Base-by-base conservation (phyloP, 2,888 invertebrate genomes). In the Diaphora mendica region DNA sequence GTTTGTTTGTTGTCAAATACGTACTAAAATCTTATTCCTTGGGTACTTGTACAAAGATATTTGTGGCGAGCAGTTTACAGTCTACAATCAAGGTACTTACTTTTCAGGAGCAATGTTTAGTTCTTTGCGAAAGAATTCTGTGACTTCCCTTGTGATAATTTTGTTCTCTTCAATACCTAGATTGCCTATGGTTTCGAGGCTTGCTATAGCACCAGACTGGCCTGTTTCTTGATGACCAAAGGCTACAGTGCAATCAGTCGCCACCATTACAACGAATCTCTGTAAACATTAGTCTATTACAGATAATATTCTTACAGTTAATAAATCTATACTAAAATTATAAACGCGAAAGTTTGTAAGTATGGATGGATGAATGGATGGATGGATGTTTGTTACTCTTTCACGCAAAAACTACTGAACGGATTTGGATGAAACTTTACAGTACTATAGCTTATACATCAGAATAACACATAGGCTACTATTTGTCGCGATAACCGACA, bases 171-270 rank as follows among this genome's bases (percentile, higher is more conserved):
- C 75, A 0, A 84, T 64, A 0, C 89, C 90, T 0, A 92, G 79
- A 64, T 91, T 59, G 0, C 92, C 92, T 4, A 92, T 91, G 17
- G 91, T 90, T 73, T 91, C 92, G 48, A 92, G 72, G 5, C 87
- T 86, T 0, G 90, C 91, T 1, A 90, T 84, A 0, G 89, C 89
- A 0, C 85, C 85, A 0, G 90, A 87, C 0, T 48, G 26, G 0
- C 70, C 33, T 0, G 83, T 75, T 11, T 30, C n/a, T 8, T 88
- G 82, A 0, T 86, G 89, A 0, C 78, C 85, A 20, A 91, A 85
- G 0, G 85, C 78, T 35, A 91, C 33, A 0, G 75, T 48, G 65
- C 88, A 88, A 64, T 91, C 91, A 0, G 86, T 74, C 0, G 86
- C 75, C 17, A 92, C 75, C 2, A 87, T 74, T 70, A 91, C 90